Evolutionary conservation across 2,888 invertebrate genomes (phyloP).

Genomic region (Scaptomyza parva): DNA sequence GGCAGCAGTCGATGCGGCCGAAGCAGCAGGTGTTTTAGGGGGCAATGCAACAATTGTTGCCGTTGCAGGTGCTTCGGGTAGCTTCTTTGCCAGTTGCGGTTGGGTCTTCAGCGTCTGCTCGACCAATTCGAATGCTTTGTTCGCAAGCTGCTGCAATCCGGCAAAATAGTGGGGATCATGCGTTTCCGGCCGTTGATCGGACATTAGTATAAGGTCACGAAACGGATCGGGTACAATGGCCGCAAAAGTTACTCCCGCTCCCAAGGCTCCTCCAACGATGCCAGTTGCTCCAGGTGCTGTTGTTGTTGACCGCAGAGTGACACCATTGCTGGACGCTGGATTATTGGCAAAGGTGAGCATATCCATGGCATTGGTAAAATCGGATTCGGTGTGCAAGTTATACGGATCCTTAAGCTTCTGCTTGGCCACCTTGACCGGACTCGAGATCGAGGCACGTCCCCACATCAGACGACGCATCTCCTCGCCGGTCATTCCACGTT

Average conservation of each 20-base stretch:
- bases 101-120: constrained; percentile 84
- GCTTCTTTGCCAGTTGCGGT: constrained; percentile 36
- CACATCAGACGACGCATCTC: constrained; percentile 94
- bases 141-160: constrained; percentile 87
- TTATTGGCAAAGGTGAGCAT: constrained; percentile 94
- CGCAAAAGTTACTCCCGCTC: constrained; percentile 4
- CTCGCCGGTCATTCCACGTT: constrained; percentile 94
- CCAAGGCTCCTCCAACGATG: not conserved
- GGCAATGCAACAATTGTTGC: not conserved
- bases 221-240: constrained; percentile 86
- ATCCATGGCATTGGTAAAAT: constrained; percentile 90
- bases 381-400: constrained; percentile 78
- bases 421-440: constrained; percentile 90
- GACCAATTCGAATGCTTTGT: constrained; percentile 87
- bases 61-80: constrained; percentile 1
- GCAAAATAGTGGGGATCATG: constrained; percentile 83
- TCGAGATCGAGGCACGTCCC: constrained; percentile 95
- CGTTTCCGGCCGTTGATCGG: constrained; percentile 84
- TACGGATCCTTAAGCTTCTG: constrained; percentile 85
- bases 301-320: constrained; percentile 39
- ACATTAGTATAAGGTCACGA: constrained; percentile 87
- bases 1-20: not conserved
- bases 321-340: constrained; percentile 68
- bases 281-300: constrained; percentile 13
- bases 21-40: not conserved